Evolutionary conservation across 2,797 vertebrate species (phyloP).

Genomic region (Melanotaenia pygmaea): DNA sequence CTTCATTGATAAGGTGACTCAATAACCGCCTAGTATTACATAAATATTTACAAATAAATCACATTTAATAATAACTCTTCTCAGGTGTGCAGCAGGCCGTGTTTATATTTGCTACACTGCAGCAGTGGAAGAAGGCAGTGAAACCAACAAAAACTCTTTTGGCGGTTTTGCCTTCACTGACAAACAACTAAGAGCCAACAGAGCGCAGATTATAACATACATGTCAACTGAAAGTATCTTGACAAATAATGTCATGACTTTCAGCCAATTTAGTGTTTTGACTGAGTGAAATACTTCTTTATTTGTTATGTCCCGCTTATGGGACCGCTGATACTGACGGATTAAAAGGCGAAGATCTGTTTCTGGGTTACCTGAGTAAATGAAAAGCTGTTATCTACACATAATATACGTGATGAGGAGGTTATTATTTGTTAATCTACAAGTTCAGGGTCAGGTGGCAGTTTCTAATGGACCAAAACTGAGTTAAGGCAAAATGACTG

Average conservation of each 20-base stretch:
- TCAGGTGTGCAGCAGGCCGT: slow-evolving; percentile 47
- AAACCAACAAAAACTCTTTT: slow-evolving; percentile 18
- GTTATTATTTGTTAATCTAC: slow-evolving; percentile 22
- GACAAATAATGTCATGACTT: no score
- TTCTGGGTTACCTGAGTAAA: slow-evolving; percentile 14
- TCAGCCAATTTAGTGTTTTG: no score
- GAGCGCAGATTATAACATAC: neutral
- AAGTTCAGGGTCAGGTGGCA: slow-evolving; percentile 10
- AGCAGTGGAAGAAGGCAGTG: neutral
- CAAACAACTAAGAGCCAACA: neutral
- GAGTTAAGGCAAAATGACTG: slow-evolving; percentile 15
- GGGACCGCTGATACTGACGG: no score
- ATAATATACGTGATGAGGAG: slow-evolving; percentile 1
- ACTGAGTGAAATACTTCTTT: no score
- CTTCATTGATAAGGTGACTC: slow-evolving; percentile 64
- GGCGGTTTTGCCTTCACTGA: neutral
- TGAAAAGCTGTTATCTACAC: neutral
- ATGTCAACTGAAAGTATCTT: neutral
- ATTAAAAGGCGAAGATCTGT: neutral
- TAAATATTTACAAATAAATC: slow-evolving; percentile 32
- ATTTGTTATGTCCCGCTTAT: no score
- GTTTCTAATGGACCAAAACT: slow-evolving; percentile 1
- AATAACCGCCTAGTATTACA: slow-evolving; percentile 62
- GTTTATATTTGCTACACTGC: slow-evolving; percentile 12
- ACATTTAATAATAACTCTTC: slow-evolving; percentile 42